Evolutionary conservation across 1,140 invertebrate species (phyloP).

Genomic region (Cephus cinctus): DNA sequence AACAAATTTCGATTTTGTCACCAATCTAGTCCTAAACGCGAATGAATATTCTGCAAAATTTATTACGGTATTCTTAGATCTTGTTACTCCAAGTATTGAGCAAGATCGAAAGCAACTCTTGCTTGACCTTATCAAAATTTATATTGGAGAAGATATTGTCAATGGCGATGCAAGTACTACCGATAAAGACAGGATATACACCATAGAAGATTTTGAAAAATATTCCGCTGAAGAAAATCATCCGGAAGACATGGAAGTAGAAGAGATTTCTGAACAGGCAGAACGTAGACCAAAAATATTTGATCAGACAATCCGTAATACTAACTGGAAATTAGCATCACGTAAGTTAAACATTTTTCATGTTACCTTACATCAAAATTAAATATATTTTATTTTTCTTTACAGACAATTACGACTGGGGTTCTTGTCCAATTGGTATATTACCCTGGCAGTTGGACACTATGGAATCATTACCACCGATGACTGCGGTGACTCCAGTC

Average conservation of each 20-base stretch:
- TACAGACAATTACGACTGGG: slow-evolving; percentile 37
- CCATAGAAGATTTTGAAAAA: slow-evolving; percentile 29
- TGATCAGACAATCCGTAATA: slow-evolving; percentile 34
- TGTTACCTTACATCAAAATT: slow-evolving; percentile 4
- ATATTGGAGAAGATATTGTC: slow-evolving; percentile 12
- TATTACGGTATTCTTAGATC: slow-evolving; percentile 33
- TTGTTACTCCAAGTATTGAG: slow-evolving; percentile 24
- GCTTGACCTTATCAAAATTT: slow-evolving; percentile 31
- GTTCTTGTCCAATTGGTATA: slow-evolving; percentile 41
- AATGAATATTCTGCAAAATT: slow-evolving; percentile 38
- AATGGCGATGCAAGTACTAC: slow-evolving; percentile 6
- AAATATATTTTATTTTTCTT: slow-evolving; percentile 3
- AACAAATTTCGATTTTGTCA: slow-evolving; percentile 32
- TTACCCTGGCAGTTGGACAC: slow-evolving; percentile 47
- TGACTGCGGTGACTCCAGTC: slow-evolving; percentile 7
- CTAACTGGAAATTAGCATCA: slow-evolving; percentile 27
- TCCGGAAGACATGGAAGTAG: not conserved
- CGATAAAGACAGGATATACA: slow-evolving; percentile 27
- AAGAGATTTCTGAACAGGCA: not conserved
- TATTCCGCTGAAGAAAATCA: not conserved
- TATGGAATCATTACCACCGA: slow-evolving; percentile 21
- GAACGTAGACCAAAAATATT: too few relatives aligned
- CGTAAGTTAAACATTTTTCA: slow-evolving; percentile 14
- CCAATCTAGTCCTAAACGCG: slow-evolving; percentile 30
- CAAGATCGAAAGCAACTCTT: slow-evolving; percentile 23